Conservation (phyloP, 1,140 invertebrate genomes). For the Tetramorium simillimum region DNA sequence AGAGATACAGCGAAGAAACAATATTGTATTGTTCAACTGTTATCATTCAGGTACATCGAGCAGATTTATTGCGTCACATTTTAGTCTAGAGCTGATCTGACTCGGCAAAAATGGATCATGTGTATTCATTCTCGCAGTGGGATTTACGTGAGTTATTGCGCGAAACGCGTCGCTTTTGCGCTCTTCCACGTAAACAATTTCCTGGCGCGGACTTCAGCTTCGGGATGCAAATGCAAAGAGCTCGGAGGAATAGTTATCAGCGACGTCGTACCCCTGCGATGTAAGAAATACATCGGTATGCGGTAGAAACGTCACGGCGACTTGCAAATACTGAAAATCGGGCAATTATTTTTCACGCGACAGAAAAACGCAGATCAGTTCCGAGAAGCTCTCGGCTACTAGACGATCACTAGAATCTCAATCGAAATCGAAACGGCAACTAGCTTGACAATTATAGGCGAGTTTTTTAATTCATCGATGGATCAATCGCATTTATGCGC, state of each 20-base stretch:
- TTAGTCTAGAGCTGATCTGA: background rate
- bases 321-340: slow-evolving; percentile 26
- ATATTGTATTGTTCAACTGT: background rate
- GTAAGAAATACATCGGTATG: slow-evolving; percentile 24
- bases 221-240: slow-evolving; percentile 9
- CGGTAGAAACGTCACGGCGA: background rate
- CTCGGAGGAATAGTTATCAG: slow-evolving; percentile 6
- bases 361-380: slow-evolving; percentile 8
- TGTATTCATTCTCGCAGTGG: background rate
- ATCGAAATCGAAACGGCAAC: background rate
- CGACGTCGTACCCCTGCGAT: background rate
- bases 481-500: too few species aligned
- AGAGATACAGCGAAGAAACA: background rate
- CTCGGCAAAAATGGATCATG: background rate
- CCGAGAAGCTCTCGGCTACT: background rate
- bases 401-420: slow-evolving; percentile 5
- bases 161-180: background rate
- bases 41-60: background rate
- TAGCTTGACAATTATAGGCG: background rate
- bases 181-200: slow-evolving; percentile 18
- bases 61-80: background rate
- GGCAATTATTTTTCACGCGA: background rate
- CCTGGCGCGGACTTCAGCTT: background rate
- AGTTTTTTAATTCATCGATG: too few species aligned
- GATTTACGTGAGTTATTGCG: background rate